Percentiles rank a stretch among this genome's conserved stretches.
Evolutionary conservation across 2,888 invertebrate genomes (phyloP).

Genomic region (Volucella inanis): DNA sequence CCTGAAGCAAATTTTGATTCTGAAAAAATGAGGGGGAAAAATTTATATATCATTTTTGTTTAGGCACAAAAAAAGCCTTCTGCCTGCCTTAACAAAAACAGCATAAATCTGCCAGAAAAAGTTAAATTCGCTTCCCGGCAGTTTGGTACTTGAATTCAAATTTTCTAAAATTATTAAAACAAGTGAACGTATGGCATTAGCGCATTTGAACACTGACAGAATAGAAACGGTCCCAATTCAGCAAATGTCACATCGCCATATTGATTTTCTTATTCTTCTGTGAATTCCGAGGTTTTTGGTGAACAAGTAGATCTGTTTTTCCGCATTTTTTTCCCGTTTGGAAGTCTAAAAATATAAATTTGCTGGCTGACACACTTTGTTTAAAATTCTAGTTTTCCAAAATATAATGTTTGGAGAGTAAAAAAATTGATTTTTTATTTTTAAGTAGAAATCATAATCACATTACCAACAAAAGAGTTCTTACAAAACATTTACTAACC

Average conservation of each 20-base stretch:
- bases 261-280: conserved; percentile 57
- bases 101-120: too few relatives aligned
- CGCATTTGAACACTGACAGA: background rate
- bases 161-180: too few relatives aligned
- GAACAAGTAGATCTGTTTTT: conserved; percentile 52
- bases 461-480: conserved; percentile 10
- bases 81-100: too few relatives aligned
- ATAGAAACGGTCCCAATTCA: conserved; percentile 3
- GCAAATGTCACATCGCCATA: conserved; percentile 67
- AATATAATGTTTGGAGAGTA: conserved; percentile 61
- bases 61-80: too few relatives aligned
- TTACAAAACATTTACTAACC: conserved; percentile 5
- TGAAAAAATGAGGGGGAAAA: too few relatives aligned
- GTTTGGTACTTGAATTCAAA: too few relatives aligned
- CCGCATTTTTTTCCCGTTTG: conserved; percentile 50
- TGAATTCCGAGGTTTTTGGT: conserved; percentile 45
- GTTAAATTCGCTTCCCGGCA: too few relatives aligned
- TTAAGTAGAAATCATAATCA: conserved; percentile 9
- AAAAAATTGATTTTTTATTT: conserved; percentile 46
- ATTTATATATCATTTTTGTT: too few relatives aligned
- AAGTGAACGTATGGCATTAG: background rate
- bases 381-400: conserved; percentile 49
- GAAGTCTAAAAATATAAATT: conserved; percentile 50
- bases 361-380: conserved; percentile 26
- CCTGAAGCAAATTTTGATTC: too few relatives aligned